These are phyloP conservation scores for Brevimyrus niger DNA, from an alignment of 2,113 vertebrate species.

Conservation along the genomic window DNA sequence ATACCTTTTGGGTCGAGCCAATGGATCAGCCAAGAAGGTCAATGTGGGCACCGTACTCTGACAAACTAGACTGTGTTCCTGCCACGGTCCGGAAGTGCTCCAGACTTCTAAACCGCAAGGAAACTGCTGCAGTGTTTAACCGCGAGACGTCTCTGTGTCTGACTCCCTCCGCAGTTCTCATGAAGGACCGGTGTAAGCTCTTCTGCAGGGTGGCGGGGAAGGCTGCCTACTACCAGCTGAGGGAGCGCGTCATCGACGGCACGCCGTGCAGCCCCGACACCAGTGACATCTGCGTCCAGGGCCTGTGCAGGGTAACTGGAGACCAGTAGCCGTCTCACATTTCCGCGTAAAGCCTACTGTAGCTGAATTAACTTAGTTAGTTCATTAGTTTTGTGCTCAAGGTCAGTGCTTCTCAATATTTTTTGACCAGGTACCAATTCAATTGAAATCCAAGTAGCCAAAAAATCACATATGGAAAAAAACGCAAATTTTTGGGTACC, in stretches of 20 bases:
- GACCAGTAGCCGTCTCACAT: slow-evolving; percentile 14
- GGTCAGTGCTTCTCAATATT: background rate
- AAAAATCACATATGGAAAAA: background rate
- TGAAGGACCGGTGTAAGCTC: slow-evolving; percentile 97
- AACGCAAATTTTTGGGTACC: background rate
- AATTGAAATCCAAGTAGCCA: background rate
- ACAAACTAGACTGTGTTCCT: slow-evolving; percentile 81
- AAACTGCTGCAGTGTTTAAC: background rate
- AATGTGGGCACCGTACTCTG: slow-evolving; percentile 64
- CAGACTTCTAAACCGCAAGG: slow-evolving; percentile 50
- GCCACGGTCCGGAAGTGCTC: slow-evolving; percentile 81
- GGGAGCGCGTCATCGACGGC: slow-evolving; percentile 85
- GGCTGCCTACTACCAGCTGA: slow-evolving; percentile 87
- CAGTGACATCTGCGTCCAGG: slow-evolving; percentile 93
- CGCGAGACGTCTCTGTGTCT: background rate
- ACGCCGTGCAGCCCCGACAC: slow-evolving; percentile 86
- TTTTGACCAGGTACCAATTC: background rate
- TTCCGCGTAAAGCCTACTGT: background rate
- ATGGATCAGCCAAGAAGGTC: slow-evolving; percentile 16
- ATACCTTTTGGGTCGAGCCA: background rate
- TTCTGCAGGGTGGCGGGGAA: slow-evolving; percentile 90
- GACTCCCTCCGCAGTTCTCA: slow-evolving; percentile 68
- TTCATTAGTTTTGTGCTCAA: background rate
- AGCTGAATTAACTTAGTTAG: background rate
- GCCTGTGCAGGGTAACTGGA: slow-evolving; percentile 81